A percentile compares a stretch with the other conserved stretches of the same genome.
phyloP scores from a whole-genome alignment of 2,113 vertebrate species.

The Amazona vittata region DNA sequence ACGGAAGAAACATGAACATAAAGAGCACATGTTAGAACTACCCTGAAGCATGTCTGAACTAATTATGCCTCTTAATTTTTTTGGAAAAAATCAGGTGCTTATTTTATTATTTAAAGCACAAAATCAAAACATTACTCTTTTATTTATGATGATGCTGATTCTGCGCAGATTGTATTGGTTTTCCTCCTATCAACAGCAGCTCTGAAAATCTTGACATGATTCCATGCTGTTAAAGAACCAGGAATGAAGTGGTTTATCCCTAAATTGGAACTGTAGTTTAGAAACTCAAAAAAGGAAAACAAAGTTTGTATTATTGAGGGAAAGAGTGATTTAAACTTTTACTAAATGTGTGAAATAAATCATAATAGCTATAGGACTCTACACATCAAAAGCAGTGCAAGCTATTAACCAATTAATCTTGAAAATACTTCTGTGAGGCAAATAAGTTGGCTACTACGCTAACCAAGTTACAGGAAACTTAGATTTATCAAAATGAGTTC shows the following conservation, averaged over 20 bases:
- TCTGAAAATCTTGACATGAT: neutral
- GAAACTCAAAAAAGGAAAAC: neutral
- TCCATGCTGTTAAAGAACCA: neutral
- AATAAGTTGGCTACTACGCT: neutral
- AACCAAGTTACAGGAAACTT: neutral
- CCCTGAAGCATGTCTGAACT: slow-evolving; percentile 47
- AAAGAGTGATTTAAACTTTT: neutral
- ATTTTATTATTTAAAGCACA: slow-evolving; percentile 45
- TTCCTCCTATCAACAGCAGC: neutral
- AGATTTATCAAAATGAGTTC: neutral
- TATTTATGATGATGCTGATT: slow-evolving; percentile 33
- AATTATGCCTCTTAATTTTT: slow-evolving; percentile 58
- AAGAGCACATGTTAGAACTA: neutral
- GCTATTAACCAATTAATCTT: neutral
- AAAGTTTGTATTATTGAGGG: neutral
- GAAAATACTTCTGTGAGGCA: neutral
- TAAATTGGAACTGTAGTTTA: neutral
- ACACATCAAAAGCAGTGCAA: neutral
- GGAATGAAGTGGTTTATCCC: neutral
- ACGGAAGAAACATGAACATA: neutral
- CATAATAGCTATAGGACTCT: neutral
- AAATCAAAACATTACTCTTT: slow-evolving; percentile 52
- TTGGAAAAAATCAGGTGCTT: slow-evolving; percentile 32
- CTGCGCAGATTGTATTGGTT: slow-evolving; percentile 20
- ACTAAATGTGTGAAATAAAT: neutral